These are phyloP conservation scores for Fulica atra DNA, from an alignment of 2,113 vertebrate species.

Conservation along the genomic window DNA sequence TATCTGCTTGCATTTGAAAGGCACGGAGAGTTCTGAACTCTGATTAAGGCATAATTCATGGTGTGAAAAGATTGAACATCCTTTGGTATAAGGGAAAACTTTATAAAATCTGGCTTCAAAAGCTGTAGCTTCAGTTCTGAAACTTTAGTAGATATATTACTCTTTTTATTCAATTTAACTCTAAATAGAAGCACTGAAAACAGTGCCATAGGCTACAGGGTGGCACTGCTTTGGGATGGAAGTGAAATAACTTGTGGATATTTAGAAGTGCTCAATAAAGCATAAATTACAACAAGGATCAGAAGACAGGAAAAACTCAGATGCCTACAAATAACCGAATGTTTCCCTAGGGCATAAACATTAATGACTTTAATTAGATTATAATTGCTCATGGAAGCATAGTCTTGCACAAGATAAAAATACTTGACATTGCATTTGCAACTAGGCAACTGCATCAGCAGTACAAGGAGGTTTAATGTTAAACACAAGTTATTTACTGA, in stretches of 20 bases:
- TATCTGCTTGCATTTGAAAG: conserved; percentile 3
- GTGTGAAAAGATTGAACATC: conserved; percentile 55
- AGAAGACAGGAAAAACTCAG: conserved; percentile 54
- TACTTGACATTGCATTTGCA: conserved; percentile 41
- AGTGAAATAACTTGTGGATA: conserved; percentile 59
- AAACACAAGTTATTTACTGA: conserved; percentile 7
- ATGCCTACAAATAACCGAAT: conserved; percentile 64
- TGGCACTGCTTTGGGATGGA: conserved; percentile 52
- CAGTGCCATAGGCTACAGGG: not conserved
- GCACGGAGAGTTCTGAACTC: conserved; percentile 13
- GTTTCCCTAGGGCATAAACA: conserved; percentile 70
- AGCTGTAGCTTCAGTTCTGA: conserved; percentile 1
- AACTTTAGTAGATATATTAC: conserved; percentile 35
- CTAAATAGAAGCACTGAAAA: conserved; percentile 52
- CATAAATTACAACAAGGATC: conserved; percentile 53
- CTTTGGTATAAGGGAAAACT: conserved; percentile 16
- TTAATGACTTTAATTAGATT: conserved; percentile 75
- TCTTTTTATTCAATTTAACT: conserved; percentile 61
- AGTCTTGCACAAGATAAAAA: conserved; percentile 63
- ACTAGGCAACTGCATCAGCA: conserved; percentile 9
- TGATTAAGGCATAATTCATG: conserved; percentile 45
- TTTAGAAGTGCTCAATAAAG: conserved; percentile 64
- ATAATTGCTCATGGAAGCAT: conserved; percentile 65
- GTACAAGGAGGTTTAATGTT: not conserved
- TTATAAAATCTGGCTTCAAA: conserved; percentile 46